These are phyloP conservation scores for Daktulosphaira vitifoliae DNA, from an alignment of 1,140 invertebrate species.

Conservation along the genomic window DNA sequence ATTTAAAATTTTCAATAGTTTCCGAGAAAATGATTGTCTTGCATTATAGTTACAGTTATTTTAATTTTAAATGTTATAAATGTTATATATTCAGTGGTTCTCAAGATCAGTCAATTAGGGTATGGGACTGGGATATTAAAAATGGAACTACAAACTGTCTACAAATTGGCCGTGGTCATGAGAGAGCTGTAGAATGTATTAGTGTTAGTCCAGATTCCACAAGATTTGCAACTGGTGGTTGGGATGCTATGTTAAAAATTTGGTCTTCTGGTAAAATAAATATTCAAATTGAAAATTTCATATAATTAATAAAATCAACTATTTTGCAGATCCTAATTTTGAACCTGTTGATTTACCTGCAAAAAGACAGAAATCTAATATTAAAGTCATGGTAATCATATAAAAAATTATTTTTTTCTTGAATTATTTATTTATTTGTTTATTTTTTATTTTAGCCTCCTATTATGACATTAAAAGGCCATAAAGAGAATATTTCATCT, in stretches of 20 bases:
- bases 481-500: conserved; percentile 80
- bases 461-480: conserved; percentile 78
- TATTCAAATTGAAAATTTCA: neutral
- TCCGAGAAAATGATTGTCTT: too few relatives aligned
- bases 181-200: conserved; percentile 77
- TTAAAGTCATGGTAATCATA: conserved; percentile 8
- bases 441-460: conserved; percentile 60
- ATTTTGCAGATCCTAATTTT: conserved; percentile 11
- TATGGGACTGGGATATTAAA: conserved; percentile 79
- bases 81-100: conserved; percentile 57
- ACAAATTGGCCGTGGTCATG: conserved; percentile 76
- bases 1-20: too few relatives aligned
- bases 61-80: too few relatives aligned
- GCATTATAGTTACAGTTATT: too few relatives aligned
- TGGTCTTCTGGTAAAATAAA: conserved; percentile 57
- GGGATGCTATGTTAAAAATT: conserved; percentile 75
- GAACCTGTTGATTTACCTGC: neutral
- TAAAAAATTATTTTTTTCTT: neutral
- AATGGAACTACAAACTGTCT: conserved; percentile 71
- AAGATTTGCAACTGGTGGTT: conserved; percentile 80
- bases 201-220: conserved; percentile 56
- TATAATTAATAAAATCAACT: neutral
- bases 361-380: conserved; percentile 21
- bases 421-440: neutral
- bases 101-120: conserved; percentile 82